Conservation (phyloP, 2,888 invertebrate genomes). For the Cryptus armator region DNA sequence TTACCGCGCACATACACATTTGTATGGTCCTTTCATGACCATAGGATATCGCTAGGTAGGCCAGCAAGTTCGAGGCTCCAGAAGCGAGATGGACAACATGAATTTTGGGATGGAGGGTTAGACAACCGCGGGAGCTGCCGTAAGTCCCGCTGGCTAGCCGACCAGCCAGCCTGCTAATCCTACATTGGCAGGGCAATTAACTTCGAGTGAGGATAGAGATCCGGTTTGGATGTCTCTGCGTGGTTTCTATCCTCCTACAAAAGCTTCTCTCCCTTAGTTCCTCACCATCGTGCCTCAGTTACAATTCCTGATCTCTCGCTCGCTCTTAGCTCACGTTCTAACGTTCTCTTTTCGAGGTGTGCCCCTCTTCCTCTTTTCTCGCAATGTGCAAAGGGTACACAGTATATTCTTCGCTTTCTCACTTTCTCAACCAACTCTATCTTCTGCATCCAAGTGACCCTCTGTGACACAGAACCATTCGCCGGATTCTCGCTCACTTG, state of each 20-base stretch:
- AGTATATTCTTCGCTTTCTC: slow-evolving; percentile 34
- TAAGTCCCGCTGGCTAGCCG: slow-evolving; percentile 65
- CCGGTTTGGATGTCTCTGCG: slow-evolving; percentile 73
- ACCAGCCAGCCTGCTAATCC: slow-evolving; percentile 75
- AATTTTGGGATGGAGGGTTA: slow-evolving; percentile 63
- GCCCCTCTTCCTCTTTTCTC: slow-evolving; percentile 20
- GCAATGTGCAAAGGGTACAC: slow-evolving; percentile 18
- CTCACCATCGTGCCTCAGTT: slow-evolving; percentile 34
- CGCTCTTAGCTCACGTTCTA: slow-evolving; percentile 13
- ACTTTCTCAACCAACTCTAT: slow-evolving; percentile 48
- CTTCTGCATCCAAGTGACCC: slow-evolving; percentile 46
- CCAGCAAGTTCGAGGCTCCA: slow-evolving; percentile 34
- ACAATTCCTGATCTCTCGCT: slow-evolving; percentile 47
- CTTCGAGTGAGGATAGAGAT: slow-evolving; percentile 75
- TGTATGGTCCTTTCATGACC: not conserved
- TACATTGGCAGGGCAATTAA: slow-evolving; percentile 81
- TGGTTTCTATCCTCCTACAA: slow-evolving; percentile 59
- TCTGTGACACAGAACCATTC: slow-evolving; percentile 37
- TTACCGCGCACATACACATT: not conserved
- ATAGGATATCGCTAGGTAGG: slow-evolving; percentile 23
- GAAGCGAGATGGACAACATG: slow-evolving; percentile 52
- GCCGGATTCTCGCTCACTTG: slow-evolving; percentile 52
- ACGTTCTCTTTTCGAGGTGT: not conserved
- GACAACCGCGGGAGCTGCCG: slow-evolving; percentile 61
- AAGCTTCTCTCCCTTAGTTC: slow-evolving; percentile 53